Evolutionary conservation across 2,113 vertebrate genomes (phyloP), one percentile per base, ranked within the genome.

Genomic region (Paracanthobrama guichenoti): DNA sequence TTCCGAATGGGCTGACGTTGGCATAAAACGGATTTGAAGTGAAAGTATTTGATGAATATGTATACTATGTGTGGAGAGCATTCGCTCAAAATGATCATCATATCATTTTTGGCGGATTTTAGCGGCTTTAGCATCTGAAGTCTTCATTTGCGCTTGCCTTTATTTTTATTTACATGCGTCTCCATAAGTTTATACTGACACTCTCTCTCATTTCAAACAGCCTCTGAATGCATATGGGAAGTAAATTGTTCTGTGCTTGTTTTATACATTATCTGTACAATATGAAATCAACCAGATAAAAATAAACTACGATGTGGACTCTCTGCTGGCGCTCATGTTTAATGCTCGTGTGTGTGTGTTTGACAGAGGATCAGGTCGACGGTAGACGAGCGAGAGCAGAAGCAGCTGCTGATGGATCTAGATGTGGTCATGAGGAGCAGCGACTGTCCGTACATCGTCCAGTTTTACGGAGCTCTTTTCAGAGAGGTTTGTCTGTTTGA

Each of bases 381-480:
- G 0, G 98, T 99, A 31, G 98, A 99, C 85, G 98, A 99, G 64
- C 98, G 98, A 90, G 98, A 99, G 55, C 98, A 99, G 94, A 99
- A 99, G 91, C 98, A 99, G 93, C 96, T 99, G 92, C 95, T 99
- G 90, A 99, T 99, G 98, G 98, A 99, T 91, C 91, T 99, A 87
- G 98, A 99, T 82, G 98, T 99, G 84, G 98, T 99, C 69, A 96
- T 99, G 98, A 91, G 97, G 86, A 99, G 97, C 92, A 99, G 98
- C 89, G 98, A 99, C 88, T 99, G 98, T 92, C 97, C 97, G 0
- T 99, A 97, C 90, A 99, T 99, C 89, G 98, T 99, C 90, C 97
- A 99, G 95, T 99, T 99, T 90, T 99, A 99, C 84, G 98, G 98
- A 13, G 98, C 98, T 2, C 96, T 99, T 91, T 99, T 99, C 95